Percentiles rank a stretch among this genome's conserved stretches.
Conservation (phyloP, 2,797 vertebrate genomes). For the Lepidocolaptes lacrymiger region DNA sequence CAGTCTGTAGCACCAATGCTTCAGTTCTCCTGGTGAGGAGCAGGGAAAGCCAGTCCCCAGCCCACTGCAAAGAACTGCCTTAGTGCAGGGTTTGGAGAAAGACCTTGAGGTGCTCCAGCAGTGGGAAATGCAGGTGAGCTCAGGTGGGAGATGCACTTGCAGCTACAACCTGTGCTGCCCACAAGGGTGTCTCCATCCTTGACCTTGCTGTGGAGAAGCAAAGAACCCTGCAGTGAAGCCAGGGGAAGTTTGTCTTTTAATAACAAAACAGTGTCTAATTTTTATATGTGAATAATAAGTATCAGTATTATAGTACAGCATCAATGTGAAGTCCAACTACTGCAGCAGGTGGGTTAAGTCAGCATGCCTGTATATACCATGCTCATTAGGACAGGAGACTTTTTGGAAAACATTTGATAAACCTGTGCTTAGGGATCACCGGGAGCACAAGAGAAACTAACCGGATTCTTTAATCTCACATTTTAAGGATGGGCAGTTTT, state of each 20-base stretch:
- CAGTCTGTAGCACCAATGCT: background rate
- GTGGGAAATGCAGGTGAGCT: background rate
- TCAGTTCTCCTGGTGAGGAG: background rate
- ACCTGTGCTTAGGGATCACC: background rate
- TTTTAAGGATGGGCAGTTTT: background rate
- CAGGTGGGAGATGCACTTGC: background rate
- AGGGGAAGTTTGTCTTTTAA: background rate
- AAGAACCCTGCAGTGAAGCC: background rate
- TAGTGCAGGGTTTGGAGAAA: background rate
- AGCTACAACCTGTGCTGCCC: background rate
- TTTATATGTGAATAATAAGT: background rate
- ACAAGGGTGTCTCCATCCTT: background rate
- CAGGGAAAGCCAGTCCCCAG: background rate
- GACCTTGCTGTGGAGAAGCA: background rate
- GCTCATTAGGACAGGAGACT: background rate
- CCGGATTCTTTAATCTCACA: background rate
- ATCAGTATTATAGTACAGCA: background rate
- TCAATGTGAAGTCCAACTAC: background rate
- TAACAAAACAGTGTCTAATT: background rate
- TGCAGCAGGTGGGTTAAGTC: background rate
- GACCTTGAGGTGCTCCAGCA: rapidly evolving
- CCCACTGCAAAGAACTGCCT: background rate
- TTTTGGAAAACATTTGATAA: background rate
- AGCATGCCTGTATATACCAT: rapidly evolving
- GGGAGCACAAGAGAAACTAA: background rate